These are phyloP conservation scores for Hippocampus mohnikei DNA, from an alignment of 2,113 vertebrate species.

Conservation along the genomic window DNA sequence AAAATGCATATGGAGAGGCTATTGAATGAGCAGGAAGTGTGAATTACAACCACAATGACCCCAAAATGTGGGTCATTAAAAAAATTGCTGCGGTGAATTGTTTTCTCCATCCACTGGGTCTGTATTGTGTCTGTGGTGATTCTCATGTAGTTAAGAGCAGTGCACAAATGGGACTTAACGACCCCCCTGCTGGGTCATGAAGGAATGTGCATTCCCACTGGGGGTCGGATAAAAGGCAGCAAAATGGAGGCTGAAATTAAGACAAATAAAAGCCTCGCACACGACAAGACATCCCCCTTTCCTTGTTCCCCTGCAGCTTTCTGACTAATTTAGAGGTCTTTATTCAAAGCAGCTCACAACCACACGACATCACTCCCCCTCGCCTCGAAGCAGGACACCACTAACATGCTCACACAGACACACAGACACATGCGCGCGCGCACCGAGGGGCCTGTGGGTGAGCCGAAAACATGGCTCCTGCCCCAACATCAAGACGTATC, in stretches of 20 bases:
- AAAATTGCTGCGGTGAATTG: constrained; percentile 11
- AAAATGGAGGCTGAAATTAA: constrained; percentile 44
- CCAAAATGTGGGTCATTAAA: constrained; percentile 26
- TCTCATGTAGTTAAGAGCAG: constrained; percentile 50
- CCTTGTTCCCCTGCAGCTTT: constrained; percentile 26
- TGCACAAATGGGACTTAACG: constrained; percentile 26
- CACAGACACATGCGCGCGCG: not conserved
- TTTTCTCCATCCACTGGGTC: constrained; percentile 12
- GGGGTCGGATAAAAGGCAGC: constrained; percentile 19
- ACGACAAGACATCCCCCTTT: constrained; percentile 23
- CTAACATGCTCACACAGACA: constrained; percentile 5
- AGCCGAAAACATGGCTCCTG: constrained; percentile 37
- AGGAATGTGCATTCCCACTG: constrained; percentile 32
- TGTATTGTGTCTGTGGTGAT: constrained; percentile 26
- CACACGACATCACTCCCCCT: constrained; percentile 29
- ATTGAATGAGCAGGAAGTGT: not conserved
- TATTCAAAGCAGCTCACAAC: constrained; percentile 16
- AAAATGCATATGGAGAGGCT: not conserved
- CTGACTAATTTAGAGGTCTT: constrained; percentile 27
- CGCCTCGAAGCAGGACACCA: constrained; percentile 6
- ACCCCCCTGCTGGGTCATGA: constrained; percentile 54
- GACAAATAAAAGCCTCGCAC: constrained; percentile 46
- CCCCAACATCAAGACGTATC: constrained; percentile 45
- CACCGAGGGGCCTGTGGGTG: constrained; percentile 4
- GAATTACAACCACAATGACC: not conserved